Base-by-base conservation (phyloP, 2,113 vertebrate genomes). In the Microtus montanus region DNA sequence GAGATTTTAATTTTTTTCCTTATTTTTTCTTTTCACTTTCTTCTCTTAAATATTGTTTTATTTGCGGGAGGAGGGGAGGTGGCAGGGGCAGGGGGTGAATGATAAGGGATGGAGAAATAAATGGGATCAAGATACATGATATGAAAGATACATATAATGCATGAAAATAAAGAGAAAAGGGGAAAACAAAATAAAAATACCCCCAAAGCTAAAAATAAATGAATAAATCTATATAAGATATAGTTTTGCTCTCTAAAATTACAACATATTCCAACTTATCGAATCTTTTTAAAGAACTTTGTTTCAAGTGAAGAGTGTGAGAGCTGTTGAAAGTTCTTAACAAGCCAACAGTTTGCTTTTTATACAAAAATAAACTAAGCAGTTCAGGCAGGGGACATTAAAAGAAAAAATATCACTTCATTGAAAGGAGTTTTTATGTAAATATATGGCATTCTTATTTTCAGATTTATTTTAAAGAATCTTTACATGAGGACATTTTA, bases 401-500 rank as follows among this genome's bases (percentile, higher is more conserved):
- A 92, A 83, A 5, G 41, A 30, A n/a, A 33, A 49, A 85, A 70
- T 26, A 70, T 26, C 30, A 61, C n/a, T 68, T 38, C 6, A 82
- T 80, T 47, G 77, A 83, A 92, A 91, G 33, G 41, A 8, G 10
- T 3, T 24, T 68, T 58, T 14, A 13, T n/a, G 38, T 10, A 84
- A 89, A 71, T 75, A 78, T 78, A 2, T 10, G 4, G 9, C 64
- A 83, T 78, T 79, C 19, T 35, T 87, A 7, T 44, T 89, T 35
- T 26, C 20, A 89, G 54, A 91, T 86, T 70, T 93, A 89, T 83
- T 94, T 61, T 86, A 64, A 80, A 12, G 12, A 20, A 64, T 80
- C 12, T 64, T 38, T 30, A 22, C 11, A 85, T 74, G 14, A 82
- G 19, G 52, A 3, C 63, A 54, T 79, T 91, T 44, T 3, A 64